Evolutionary conservation across 2,113 vertebrate genomes (phyloP).

Genomic region (Pelecanus crispus): DNA sequence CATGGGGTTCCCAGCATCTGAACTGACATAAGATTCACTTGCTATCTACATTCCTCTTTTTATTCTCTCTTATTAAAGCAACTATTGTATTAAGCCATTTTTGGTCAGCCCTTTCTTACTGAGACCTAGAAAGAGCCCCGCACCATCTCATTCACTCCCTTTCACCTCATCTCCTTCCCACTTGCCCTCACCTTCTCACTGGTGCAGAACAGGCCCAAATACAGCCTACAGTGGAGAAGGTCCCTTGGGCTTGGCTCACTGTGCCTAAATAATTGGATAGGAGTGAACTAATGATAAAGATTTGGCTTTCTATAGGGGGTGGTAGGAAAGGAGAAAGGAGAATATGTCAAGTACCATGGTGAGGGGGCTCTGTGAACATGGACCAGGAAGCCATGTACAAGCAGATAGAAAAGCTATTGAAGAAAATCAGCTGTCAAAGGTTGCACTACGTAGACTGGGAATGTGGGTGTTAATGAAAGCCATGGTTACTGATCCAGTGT

Average conservation of each 20-base stretch:
- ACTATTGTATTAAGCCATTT: not conserved
- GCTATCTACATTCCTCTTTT: not conserved
- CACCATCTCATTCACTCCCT: not conserved
- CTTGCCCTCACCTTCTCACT: not conserved
- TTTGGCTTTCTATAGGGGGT: not conserved
- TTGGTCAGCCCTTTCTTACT: not conserved
- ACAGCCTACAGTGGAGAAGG: not conserved
- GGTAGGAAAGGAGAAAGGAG: not conserved
- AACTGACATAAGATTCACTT: not conserved
- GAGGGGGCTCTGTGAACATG: not conserved
- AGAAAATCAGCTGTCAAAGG: not conserved
- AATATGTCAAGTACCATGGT: not conserved
- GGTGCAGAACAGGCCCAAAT: not conserved
- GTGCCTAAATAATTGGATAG: not conserved
- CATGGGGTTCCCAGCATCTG: not conserved
- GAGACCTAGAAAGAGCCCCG: not conserved
- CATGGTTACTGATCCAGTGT: not conserved
- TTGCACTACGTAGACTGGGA: not conserved
- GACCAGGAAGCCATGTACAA: not conserved
- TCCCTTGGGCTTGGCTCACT: not conserved
- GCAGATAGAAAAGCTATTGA: not conserved
- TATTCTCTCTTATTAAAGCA: not conserved
- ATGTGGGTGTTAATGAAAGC: not conserved
- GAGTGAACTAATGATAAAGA: not conserved
- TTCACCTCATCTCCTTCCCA: not conserved